Base-by-base conservation (phyloP, 2,888 invertebrate species). In the Idaea biselata region DNA sequence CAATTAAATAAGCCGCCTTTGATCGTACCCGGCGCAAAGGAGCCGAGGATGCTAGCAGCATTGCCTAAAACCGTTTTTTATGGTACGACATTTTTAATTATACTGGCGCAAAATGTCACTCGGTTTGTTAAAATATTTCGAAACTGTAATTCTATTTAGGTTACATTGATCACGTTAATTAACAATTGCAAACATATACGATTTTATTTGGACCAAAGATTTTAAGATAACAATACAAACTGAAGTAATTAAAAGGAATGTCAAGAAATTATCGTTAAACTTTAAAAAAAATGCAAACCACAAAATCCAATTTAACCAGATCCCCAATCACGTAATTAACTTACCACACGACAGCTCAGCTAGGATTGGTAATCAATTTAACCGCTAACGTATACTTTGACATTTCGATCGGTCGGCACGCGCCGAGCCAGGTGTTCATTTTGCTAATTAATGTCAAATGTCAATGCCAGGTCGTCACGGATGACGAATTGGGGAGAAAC, bases 401-500 rank as follows among this genome's bases (percentile, higher is more conserved):
- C 73, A 74, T 74, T 72, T 69, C 55, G 59, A 56, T 44, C 11
- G 44, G 44, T 58, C 32, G 63, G 63, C 74, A 72, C 74, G 72
- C 70, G 73, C 70, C 63, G 62, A 59, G 65, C 71, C 72, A 72
- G 78, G 78, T 74, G 69, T 71, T 66, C 60, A 59, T 65, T 68
- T 64, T 75, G 73, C 71, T 65, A 70, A 69, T 62, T 68, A 68
- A 72, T 72, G 44, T 44, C 44, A 68, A 70, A 63, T 58, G 68
- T 63, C 65, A 67, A 63, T 59, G 65, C 61, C 66, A 65, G 63
- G 69, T 70, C 66, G 70, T 63, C 66, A 66, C 67, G 67, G 68
- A 63, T 67, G 65, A 67, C 63, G 63, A 53, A 58, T 55, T 64
- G 44, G 11, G 44, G 44, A 11, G 44, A 44, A 44, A 44, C 44